Conservation (phyloP, 2,797 vertebrate species). For the Lindbergichthys nudifrons region DNA sequence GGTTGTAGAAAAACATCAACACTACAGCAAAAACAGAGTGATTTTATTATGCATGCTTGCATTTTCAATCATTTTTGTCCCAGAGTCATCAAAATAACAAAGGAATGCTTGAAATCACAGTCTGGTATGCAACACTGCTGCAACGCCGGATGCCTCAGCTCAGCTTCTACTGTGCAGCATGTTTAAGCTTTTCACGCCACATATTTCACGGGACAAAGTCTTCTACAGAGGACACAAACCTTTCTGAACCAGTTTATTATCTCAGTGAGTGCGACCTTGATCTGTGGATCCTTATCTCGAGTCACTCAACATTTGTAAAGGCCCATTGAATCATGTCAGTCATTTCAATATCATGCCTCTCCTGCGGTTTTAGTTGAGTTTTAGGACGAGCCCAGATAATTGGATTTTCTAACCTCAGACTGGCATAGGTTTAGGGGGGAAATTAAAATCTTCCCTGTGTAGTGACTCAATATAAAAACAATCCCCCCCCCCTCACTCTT, state of each 20-base stretch:
- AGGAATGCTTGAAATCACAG: background rate
- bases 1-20: background rate
- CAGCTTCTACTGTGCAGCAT: background rate
- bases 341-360: slow-evolving; percentile 56
- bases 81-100: background rate
- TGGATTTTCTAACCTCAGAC: slow-evolving; percentile 68
- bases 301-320: slow-evolving; percentile 56
- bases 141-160: slow-evolving; percentile 6
- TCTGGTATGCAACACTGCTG: slow-evolving; percentile 22
- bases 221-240: slow-evolving; percentile 45
- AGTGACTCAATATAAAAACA: slow-evolving; percentile 76
- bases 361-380: slow-evolving; percentile 48
- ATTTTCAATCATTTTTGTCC: slow-evolving; percentile 10
- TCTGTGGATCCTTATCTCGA: slow-evolving; percentile 59
- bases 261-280: slow-evolving; percentile 56
- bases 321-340: slow-evolving; percentile 55
- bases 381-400: slow-evolving; percentile 53
- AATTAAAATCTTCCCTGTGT: slow-evolving; percentile 73
- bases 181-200: slow-evolving; percentile 27
- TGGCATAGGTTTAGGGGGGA: slow-evolving; percentile 58
- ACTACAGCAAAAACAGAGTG: background rate
- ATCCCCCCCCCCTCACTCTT: slow-evolving; percentile 35
- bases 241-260: slow-evolving; percentile 50
- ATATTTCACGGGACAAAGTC: slow-evolving; percentile 28
- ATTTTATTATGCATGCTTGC: slow-evolving; percentile 10